A percentile compares a stretch with the other conserved stretches of the same genome.
Evolutionary conservation across 1,140 invertebrate species (phyloP).

Genomic region (Brachionus paranguensis): DNA sequence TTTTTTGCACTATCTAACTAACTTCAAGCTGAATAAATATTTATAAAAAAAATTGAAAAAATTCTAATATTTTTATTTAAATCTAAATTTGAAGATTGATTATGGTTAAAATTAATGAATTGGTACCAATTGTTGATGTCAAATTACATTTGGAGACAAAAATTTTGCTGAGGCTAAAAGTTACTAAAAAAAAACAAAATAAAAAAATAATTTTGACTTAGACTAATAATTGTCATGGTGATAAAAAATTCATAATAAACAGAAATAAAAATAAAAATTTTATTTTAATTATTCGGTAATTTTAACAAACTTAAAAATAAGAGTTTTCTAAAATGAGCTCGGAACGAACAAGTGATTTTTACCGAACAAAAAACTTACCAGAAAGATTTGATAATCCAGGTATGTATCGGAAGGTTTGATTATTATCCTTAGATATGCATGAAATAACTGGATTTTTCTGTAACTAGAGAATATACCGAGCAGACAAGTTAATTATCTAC

Average conservation of each 20-base stretch:
- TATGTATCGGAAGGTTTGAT: conserved; percentile 36
- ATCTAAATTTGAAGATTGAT: too few species aligned
- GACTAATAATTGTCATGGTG: background rate
- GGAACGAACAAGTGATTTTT: conserved; percentile 47
- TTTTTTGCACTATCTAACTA: too few species aligned
- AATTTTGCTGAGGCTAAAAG: too few species aligned
- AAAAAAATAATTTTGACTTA: background rate
- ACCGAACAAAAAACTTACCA: conserved; percentile 46
- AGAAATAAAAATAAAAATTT: background rate
- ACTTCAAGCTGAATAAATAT: too few species aligned
- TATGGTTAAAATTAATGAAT: too few species aligned
- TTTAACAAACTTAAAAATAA: background rate
- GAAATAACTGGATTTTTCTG: background rate
- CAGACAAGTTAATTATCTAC: conserved; percentile 22
- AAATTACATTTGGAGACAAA: too few species aligned
- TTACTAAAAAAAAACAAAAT: background rate
- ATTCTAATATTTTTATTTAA: too few species aligned
- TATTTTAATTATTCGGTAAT: conserved; percentile 1
- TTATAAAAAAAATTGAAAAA: too few species aligned
- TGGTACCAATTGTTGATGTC: too few species aligned
- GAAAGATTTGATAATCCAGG: conserved; percentile 49
- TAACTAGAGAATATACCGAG: background rate
- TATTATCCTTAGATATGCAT: background rate
- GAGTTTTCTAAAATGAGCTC: conserved; percentile 21
- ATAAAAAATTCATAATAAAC: conserved; percentile 2